Evolutionary conservation across 2,113 vertebrate genomes (phyloP), one percentile per base, ranked within the genome.

Genomic region (Tonatia bakeri): DNA sequence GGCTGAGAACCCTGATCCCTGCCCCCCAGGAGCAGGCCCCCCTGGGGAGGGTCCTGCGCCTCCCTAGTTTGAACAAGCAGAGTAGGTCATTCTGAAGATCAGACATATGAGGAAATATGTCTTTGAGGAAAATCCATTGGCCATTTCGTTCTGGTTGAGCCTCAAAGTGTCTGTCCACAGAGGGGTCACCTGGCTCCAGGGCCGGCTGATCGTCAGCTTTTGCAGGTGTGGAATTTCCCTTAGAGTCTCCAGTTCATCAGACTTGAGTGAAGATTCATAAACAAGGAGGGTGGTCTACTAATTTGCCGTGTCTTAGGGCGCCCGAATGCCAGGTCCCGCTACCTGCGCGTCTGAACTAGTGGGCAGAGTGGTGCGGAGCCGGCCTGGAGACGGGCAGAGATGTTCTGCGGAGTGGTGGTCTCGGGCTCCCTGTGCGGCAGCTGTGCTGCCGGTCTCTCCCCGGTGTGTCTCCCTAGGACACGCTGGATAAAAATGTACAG

Each of bases 361-460:
- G 28, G 11, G 26, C 5, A 12, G 24, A 36, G 26, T 28, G 33
- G 14, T 26, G 5, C 65, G 26, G 33, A 31, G 1, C 33, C 3
- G 12, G 64, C 28, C 45, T 47, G 0, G 0, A n/a, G 65, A 6
- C 4, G 5, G 50, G 15, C 36, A 69, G 31, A 6, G 2, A 11
- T 19, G 73, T 20, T 11, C 64, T 4, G 52, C 12, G 16, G 16
- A 1, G 1, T 10, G n/a, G 43, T 43, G 43, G 12, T 33, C 38
- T 38, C 14, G 0, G 2, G 73, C 59, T 43, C 54, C 24, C 36
- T 0, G 3, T 1, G 81, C 7, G 3, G 4, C 14, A 26, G 16
- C 67, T 22, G 15, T 43, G 36, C 7, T 33, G 45, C 72, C 17
- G 0, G 3, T 15, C 7, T 90, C 33, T 33, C 59, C 75, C 43